Conservation (phyloP, 2,113 vertebrate genomes). For the Dunckerocampus dactyliophorus region DNA sequence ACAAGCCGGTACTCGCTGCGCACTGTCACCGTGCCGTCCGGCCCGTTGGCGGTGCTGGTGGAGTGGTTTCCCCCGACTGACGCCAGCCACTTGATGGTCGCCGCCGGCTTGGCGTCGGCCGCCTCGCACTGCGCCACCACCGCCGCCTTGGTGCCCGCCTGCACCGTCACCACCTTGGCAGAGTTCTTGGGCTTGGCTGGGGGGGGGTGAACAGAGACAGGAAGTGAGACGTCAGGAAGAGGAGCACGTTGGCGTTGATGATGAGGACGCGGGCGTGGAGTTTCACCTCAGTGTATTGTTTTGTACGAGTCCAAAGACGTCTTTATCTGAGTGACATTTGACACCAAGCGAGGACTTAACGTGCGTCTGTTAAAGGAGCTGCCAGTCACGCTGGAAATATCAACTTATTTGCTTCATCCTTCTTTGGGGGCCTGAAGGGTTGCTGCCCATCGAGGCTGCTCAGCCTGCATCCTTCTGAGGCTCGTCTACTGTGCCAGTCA, state of each 20-base stretch:
- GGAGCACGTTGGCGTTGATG: neutral
- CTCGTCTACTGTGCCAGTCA: no score
- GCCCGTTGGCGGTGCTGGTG: slow-evolving; percentile 42
- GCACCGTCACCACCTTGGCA: slow-evolving; percentile 62
- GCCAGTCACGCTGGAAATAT: slow-evolving; percentile 29
- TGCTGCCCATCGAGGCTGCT: no score
- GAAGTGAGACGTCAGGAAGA: slow-evolving; percentile 1
- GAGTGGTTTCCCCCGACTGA: slow-evolving; percentile 52
- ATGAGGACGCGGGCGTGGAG: neutral
- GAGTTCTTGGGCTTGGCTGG: slow-evolving; percentile 75
- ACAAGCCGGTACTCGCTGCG: slow-evolving; percentile 73
- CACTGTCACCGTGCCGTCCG: slow-evolving; percentile 75
- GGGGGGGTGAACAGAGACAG: neutral
- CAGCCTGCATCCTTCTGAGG: no score
- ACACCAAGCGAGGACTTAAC: neutral
- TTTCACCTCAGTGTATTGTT: slow-evolving; percentile 39
- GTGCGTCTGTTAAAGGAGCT: neutral
- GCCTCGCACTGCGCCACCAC: slow-evolving; percentile 80
- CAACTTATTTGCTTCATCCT: slow-evolving; percentile 5
- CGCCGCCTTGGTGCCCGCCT: slow-evolving; percentile 46
- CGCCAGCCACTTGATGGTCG: slow-evolving; percentile 75
- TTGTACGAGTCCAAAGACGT: neutral
- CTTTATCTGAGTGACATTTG: neutral
- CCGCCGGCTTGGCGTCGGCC: slow-evolving; percentile 71
- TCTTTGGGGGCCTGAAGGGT: neutral